Evolutionary conservation across 2,888 invertebrate genomes (phyloP), one percentile per base, ranked within the genome.

Genomic region (Metalampra italica): DNA sequence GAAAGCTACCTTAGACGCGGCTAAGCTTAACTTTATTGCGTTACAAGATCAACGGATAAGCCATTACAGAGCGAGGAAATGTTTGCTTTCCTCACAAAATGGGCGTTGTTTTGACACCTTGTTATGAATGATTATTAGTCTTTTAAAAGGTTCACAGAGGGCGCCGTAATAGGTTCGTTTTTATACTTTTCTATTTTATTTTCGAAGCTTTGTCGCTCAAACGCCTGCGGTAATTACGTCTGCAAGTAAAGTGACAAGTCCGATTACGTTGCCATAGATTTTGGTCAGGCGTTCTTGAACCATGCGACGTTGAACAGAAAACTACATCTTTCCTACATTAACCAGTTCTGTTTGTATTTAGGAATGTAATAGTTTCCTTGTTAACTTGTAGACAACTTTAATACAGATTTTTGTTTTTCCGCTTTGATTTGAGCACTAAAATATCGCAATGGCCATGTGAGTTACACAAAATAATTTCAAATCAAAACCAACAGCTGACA

Each of bases 21-120:
- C 43, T 34, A 34, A 36, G 34, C 34, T 8, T 43, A 43, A 43
- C 43, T 43, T 34, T 13, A 43, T 43, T 43, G 36, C 36, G 14
- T 42, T 15, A 43, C 34, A 43, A 43, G 34, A 43, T 43, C 43
- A 43, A 2, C 15, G 43, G 45, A 45, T 38, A 38, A 38, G 32
- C 46, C 46, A 42, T 50, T 46, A 50, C 38, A 38, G 9, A n/a
- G 14, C 34, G 38, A 32, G 32, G 12, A 47, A 46, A 37, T 50
- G 43, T 50, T 46, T 49, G 44, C 46, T 50, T 43, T 13, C 29
- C 43, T 34, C 40, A 34, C 29, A 9, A 50, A 50, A 44, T 36
- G 39, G n/a, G 29, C 29, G 40, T 43, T 41, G 41, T 43, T 41
- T 47, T 40, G 46, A 44, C 44, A 44, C 47, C 40, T 9, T 14